A percentile compares a stretch with the other conserved stretches of the same genome.
These are phyloP conservation scores for Pseudotriccus pelzelni DNA, from an alignment of 2,797 vertebrate genomes.

Conservation along the genomic window DNA sequence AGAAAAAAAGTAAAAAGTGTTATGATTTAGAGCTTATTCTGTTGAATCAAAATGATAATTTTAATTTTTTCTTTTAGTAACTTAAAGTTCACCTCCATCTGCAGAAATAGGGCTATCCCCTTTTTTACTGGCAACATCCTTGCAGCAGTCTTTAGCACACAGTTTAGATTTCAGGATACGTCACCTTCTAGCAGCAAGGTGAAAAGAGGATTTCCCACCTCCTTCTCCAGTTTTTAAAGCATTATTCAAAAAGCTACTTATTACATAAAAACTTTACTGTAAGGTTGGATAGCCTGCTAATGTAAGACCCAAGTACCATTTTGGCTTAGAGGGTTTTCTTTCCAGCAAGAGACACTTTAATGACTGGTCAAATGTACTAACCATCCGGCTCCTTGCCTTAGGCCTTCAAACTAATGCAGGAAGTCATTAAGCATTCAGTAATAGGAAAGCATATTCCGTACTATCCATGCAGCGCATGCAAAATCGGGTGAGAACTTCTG, in stretches of 20 bases:
- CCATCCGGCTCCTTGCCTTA: constrained; percentile 50
- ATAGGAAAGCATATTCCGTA: constrained; percentile 3
- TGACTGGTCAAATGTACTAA: constrained; percentile 66
- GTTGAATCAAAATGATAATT: background rate
- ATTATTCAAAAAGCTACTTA: background rate
- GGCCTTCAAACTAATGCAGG: constrained; percentile 67
- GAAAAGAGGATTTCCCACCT: background rate
- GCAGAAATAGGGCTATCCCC: background rate
- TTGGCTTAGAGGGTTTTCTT: constrained; percentile 51
- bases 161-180: constrained; percentile 23
- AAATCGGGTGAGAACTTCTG: constrained; percentile 40
- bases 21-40: background rate
- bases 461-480: constrained; percentile 35
- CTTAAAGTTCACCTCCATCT: background rate
- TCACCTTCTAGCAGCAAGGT: background rate
- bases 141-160: background rate
- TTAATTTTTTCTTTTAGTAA: background rate
- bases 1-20: background rate
- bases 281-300: constrained; percentile 33
- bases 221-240: constrained; percentile 22
- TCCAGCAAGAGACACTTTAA: constrained; percentile 57
- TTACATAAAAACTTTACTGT: constrained; percentile 8
- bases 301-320: constrained; percentile 32
- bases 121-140: background rate
- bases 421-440: constrained; percentile 62